Percentiles rank a stretch among this genome's conserved stretches.
Conservation (phyloP, 2,113 vertebrate species). For the Nothobranchius kuhntae region DNA sequence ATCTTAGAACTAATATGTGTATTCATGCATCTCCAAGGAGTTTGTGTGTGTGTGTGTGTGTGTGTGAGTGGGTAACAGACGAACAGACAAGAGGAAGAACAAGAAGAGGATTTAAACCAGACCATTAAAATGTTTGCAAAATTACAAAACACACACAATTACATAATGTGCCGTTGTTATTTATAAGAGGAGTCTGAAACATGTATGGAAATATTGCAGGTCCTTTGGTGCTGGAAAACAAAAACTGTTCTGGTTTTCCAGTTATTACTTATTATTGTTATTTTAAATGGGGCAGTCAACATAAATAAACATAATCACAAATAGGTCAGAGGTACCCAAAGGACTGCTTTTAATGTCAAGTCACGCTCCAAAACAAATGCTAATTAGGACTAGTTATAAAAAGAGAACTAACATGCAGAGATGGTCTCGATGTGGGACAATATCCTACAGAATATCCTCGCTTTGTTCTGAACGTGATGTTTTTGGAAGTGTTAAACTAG, state of each 20-base stretch:
- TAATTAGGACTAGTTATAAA: not conserved
- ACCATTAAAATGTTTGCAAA: no score
- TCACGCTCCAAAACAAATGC: not conserved
- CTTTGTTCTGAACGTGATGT: no score
- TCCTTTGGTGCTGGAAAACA: not conserved
- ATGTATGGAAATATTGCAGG: not conserved
- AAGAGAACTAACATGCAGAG: not conserved
- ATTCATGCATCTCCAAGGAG: not conserved
- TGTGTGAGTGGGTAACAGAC: no score
- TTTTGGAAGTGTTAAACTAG: no score
- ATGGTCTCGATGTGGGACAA: no score
- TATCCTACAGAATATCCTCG: not conserved
- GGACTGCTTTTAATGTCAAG: not conserved
- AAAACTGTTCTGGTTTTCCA: not conserved
- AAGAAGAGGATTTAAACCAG: no score
- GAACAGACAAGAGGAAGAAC: no score
- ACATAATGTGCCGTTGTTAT: no score
- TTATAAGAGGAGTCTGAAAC: no score
- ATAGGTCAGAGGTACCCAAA: not conserved
- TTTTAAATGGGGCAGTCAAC: slow-evolving; percentile 12
- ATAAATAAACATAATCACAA: slow-evolving; percentile 13
- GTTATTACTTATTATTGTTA: slow-evolving; percentile 5
- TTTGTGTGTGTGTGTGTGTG: slow-evolving; percentile 15
- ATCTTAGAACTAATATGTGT: not conserved
- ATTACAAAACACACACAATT: no score